Percentiles rank a stretch among this genome's conserved stretches.
Evolutionary conservation across 2,113 vertebrate species (phyloP).

Genomic region (Alethe castanea): DNA sequence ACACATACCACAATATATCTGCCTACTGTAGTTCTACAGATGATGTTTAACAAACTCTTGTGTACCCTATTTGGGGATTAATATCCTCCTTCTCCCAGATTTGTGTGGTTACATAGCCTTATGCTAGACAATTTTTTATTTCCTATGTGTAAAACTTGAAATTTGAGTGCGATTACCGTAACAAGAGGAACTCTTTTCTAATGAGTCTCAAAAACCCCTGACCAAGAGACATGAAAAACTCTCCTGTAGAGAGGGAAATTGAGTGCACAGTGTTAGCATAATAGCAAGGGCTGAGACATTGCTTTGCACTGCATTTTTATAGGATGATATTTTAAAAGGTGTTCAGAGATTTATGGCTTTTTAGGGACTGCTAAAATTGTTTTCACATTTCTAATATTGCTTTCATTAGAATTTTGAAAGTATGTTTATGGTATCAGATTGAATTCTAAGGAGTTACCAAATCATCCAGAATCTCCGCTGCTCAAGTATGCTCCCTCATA

Average conservation of each 20-base stretch:
- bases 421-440: conserved; percentile 32
- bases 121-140: background rate
- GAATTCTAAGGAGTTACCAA: conserved; percentile 52
- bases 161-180: background rate
- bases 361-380: conserved; percentile 53
- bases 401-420: conserved; percentile 58
- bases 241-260: conserved; percentile 41
- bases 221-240: background rate
- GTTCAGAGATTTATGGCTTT: conserved; percentile 30
- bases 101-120: background rate
- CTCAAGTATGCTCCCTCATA: conserved; percentile 49
- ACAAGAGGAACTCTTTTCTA: background rate
- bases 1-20: background rate
- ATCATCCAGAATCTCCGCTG: conserved; percentile 45
- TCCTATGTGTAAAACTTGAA: background rate
- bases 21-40: background rate
- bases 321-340: conserved; percentile 43
- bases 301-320: conserved; percentile 32
- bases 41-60: background rate
- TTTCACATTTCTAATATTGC: conserved; percentile 51
- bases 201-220: background rate
- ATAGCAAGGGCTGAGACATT: conserved; percentile 25
- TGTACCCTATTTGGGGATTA: background rate
- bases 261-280: conserved; percentile 24
- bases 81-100: background rate